These are phyloP conservation scores for Cyclura pinguis DNA, from an alignment of 2,797 vertebrate genomes.

Conservation along the genomic window DNA sequence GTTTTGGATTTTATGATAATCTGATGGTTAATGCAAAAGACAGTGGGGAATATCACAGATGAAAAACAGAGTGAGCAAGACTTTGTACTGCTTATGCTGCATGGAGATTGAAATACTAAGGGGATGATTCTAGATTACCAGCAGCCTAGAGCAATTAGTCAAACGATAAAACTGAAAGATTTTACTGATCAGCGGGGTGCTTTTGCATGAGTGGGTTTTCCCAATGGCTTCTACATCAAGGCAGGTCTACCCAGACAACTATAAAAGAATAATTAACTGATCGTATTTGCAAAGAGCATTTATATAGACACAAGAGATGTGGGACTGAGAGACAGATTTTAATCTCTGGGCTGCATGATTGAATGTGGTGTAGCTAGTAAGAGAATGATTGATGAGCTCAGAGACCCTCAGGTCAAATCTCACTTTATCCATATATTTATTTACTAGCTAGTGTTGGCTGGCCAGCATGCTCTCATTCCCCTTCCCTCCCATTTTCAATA, in stretches of 20 bases:
- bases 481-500: background rate
- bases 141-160: background rate
- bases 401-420: background rate
- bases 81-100: background rate
- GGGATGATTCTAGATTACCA: conserved; percentile 25
- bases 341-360: background rate
- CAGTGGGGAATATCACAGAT: background rate
- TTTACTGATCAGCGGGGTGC: background rate
- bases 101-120: background rate
- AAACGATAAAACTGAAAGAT: conserved; percentile 7
- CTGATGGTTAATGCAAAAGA: background rate
- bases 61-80: background rate
- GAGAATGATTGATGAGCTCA: background rate
- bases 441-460: background rate
- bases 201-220: background rate
- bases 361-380: background rate
- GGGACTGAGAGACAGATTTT: background rate
- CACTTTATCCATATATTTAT: background rate
- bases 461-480: background rate
- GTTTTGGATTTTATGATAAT: background rate
- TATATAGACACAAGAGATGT: background rate
- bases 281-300: background rate
- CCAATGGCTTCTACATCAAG: background rate
- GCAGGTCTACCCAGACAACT: background rate
- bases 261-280: background rate